Evolutionary conservation across 2,888 invertebrate species (phyloP), one percentile per base, ranked within the genome.

Genomic region (Toxonevra muliebris): DNA sequence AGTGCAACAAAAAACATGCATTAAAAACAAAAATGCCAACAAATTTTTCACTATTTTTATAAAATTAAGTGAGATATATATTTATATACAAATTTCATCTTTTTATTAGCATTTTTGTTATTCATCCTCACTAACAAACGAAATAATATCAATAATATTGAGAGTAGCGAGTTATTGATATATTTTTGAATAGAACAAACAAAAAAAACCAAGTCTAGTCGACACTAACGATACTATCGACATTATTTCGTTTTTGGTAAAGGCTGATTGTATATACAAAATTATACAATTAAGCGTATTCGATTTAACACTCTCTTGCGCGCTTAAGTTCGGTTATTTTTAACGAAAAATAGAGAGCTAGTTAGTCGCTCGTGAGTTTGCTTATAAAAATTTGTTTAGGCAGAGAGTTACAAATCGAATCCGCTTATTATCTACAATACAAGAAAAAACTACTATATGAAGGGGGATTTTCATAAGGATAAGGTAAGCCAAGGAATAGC

Each of bases 401-500:
- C 45, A 61, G 3, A 1, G 45, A 20, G 42, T 53, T 53, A 45
- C 20, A 1, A 61, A 48, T 50, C 45, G 17, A 57, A 61, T 30
- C 7, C 7, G 30, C 30, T 7, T 30, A 30, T 30, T 30, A 67
- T 61, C 69, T 71, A 71, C 70, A 67, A 68, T 70, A 70, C 70
- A 55, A 13, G 61, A 42, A 30, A n/a, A 48, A 65, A 60, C 54
- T 76, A 74, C 85, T 88, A 88, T 86, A 88, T 85, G 89, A 87
- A 89, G 89, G 80, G 79, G 85, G 88, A 87, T 87, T 77, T 74
- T 76, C 79, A 85, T 85, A 77, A 66, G 68, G 68, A 69, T 62
- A 15, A 30, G 89, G 89, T 85, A 88, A 88, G 88, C 88, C 88
- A 30, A 30, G 88, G 79, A 75, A 63, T 87, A 87, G 86, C 88